A percentile compares a stretch with the other conserved stretches of the same genome.
Evolutionary conservation across 2,888 invertebrate genomes (phyloP).

Genomic region (Protonemura montana): DNA sequence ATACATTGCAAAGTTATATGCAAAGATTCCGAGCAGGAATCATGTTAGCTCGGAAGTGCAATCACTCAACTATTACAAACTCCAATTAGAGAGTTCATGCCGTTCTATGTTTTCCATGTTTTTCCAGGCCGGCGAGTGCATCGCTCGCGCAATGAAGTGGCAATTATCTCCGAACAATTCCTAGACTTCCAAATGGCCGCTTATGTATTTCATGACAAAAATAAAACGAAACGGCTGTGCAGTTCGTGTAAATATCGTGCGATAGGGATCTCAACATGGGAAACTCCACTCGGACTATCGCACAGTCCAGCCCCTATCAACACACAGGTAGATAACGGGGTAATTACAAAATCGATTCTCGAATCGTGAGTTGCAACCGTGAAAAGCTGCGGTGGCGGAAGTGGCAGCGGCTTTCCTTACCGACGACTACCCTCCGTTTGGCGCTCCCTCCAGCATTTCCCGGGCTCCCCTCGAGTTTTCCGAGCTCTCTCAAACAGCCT

Average conservation of each 20-base stretch:
- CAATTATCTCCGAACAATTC: not conserved
- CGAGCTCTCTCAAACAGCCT: not conserved
- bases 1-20: not conserved
- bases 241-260: constrained; percentile 1
- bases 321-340: not conserved
- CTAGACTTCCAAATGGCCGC: not conserved
- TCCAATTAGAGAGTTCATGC: not conserved
- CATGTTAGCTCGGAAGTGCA: not conserved
- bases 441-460: no score
- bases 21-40: not conserved
- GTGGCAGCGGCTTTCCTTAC: not conserved
- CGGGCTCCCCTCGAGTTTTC: no score
- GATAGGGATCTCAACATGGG: not conserved
- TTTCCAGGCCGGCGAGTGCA: not conserved
- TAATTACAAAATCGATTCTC: constrained; percentile 28
- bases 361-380: not conserved
- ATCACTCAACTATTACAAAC: not conserved
- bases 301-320: not conserved
- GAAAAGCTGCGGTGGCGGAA: not conserved
- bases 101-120: not conserved
- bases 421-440: no score
- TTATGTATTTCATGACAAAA: not conserved
- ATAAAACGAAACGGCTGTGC: not conserved
- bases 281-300: not conserved
- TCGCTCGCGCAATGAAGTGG: not conserved